Conservation (phyloP, 2,113 vertebrate species). For the Mesitornis unicolor region DNA sequence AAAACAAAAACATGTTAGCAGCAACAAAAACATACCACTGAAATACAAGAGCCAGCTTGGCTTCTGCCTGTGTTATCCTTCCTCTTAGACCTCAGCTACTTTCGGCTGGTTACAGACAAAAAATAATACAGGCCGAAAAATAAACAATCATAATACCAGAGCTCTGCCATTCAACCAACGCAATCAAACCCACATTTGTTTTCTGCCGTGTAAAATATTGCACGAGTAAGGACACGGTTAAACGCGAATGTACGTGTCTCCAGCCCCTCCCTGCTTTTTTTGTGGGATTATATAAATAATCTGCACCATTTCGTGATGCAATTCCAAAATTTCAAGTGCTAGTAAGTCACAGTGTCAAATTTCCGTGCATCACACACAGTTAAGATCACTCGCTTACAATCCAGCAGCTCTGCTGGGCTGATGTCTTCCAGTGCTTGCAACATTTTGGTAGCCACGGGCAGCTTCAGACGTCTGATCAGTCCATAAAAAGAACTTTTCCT, state of each 20-base stretch:
- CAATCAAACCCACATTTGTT: background rate
- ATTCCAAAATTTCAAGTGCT: background rate
- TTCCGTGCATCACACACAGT: accelerated
- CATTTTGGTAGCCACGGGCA: background rate
- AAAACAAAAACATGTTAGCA: conserved; percentile 58
- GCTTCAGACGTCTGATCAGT: accelerated
- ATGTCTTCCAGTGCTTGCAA: background rate
- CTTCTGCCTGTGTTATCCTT: conserved; percentile 14
- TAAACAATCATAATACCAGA: background rate
- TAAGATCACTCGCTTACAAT: background rate
- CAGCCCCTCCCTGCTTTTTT: background rate
- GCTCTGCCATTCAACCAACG: background rate
- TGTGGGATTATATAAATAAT: background rate
- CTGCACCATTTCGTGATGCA: background rate
- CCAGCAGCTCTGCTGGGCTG: accelerated
- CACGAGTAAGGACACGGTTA: background rate
- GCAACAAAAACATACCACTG: conserved; percentile 57
- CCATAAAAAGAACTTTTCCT: background rate
- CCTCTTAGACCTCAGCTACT: conserved; percentile 36
- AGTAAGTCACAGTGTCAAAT: background rate
- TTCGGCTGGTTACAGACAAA: background rate
- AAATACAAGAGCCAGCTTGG: conserved; percentile 10
- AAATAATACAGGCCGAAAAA: background rate
- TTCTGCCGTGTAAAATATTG: background rate
- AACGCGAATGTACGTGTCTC: accelerated